Percentiles rank a stretch among this genome's conserved stretches.
phyloP scores from a whole-genome alignment of 2,888 invertebrate genomes.

The Drosophila antonietae region DNA sequence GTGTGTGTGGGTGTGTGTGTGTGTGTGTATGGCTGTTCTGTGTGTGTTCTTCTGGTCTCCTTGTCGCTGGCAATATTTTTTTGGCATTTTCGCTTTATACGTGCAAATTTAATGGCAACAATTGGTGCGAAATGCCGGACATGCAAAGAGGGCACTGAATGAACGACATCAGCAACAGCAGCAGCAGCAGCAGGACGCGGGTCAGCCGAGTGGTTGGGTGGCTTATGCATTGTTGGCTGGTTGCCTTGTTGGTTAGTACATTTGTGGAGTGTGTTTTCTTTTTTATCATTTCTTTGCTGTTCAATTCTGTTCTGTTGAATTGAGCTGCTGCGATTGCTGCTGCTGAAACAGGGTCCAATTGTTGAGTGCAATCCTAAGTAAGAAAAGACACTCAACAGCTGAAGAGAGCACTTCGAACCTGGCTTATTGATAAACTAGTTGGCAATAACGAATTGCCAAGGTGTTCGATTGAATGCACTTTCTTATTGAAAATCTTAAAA shows the following conservation, averaged over 20 bases:
- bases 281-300: constrained; percentile 12
- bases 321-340: constrained; percentile 39
- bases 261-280: constrained; percentile 28
- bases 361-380: constrained; percentile 31
- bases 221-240: constrained; percentile 30
- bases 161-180: constrained; percentile 56
- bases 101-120: constrained; percentile 78
- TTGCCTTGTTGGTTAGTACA: constrained; percentile 35
- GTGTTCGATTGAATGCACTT: constrained; percentile 11
- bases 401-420: constrained; percentile 43
- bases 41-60: constrained; percentile 44
- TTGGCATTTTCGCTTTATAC: constrained; percentile 75
- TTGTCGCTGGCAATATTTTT: constrained; percentile 73
- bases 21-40: constrained; percentile 29
- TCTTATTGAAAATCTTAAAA: not conserved
- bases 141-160: constrained; percentile 57
- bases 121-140: constrained; percentile 80
- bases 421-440: constrained; percentile 41
- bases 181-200: constrained; percentile 16
- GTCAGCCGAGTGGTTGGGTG: constrained; percentile 40
- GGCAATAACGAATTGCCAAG: constrained; percentile 17
- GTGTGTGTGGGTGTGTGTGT: constrained; percentile 30
- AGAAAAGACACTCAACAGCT: constrained; percentile 28
- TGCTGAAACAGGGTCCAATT: constrained; percentile 48
- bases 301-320: constrained; percentile 36